Conservation (phyloP, 2,113 vertebrate genomes). For the Nothocercus julius region DNA sequence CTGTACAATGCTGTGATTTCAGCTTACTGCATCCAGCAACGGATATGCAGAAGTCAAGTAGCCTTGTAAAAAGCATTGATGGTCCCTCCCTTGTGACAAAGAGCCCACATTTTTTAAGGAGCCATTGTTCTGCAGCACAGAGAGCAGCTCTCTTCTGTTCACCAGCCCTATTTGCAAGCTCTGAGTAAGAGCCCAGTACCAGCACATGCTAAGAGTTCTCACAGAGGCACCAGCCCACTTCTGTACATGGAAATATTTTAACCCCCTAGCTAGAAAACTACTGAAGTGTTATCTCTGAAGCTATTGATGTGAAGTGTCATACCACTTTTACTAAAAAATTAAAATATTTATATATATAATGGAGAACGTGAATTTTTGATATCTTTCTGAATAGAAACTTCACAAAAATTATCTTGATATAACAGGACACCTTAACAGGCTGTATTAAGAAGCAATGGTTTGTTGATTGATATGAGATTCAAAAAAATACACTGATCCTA, state of each 20-base stretch:
- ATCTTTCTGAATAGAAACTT: not conserved
- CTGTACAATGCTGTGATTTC: constrained; percentile 56
- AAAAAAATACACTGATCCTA: not conserved
- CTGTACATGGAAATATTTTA: not conserved
- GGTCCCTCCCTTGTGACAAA: constrained; percentile 44
- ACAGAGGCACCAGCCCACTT: not conserved
- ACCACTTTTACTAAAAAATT: not conserved
- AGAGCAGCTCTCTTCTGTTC: not conserved
- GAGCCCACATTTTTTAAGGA: constrained; percentile 10
- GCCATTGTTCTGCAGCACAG: constrained; percentile 34
- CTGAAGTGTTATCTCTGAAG: not conserved
- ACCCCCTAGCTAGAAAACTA: not conserved
- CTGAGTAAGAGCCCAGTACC: not conserved
- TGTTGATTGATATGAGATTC: not conserved
- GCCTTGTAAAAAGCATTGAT: constrained; percentile 46
- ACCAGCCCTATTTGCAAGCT: not conserved
- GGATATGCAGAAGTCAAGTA: constrained; percentile 69
- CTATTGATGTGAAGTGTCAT: not conserved
- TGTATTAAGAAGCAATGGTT: not conserved
- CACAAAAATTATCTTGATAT: not conserved
- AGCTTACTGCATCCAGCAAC: constrained; percentile 65
- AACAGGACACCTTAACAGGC: not conserved
- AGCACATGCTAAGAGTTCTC: not conserved
- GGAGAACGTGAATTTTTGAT: not conserved
- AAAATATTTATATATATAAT: not conserved